Base-by-base conservation (phyloP, 2,113 vertebrate genomes). In the Neodontobutis hainanensis region DNA sequence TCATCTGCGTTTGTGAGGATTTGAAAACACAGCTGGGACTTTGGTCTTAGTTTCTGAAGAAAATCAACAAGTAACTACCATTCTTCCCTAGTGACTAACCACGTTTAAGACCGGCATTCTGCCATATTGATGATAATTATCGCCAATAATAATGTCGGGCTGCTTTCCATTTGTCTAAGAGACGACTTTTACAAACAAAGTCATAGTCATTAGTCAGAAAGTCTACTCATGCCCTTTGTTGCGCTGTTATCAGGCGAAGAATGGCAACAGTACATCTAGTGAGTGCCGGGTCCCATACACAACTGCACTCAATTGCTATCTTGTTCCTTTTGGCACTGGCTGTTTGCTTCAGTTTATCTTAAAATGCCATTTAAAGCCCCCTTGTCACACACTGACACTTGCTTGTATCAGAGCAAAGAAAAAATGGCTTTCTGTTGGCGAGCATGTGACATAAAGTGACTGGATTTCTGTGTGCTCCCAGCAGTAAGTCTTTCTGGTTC, bases 261-360 rank as follows among this genome's bases (percentile, higher is more conserved):
- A 53, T 67, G 7, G 73, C 65, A 77, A 60, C 70, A 72, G 38
- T 45, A 40, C 44, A 66, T 75, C 68, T 10, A 49, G 34, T 6
- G 36, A 40, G 36, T 12, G 70, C 67, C 72, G 35, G 19, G 36
- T 60, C 50, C 55, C 8, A 35, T 50, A 79, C 65, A 57, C 73
- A 68, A 52, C 57, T 61, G 46, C 7, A 63, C 55, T 82, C 69
- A 74, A 6, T 76, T 68, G 60, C 56, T 69, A 63, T 80, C 79
- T 77, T 74, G 73, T 55, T 80, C 62, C 79, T 72, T 48, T 78
- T 75, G 67, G 67, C 79, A 69, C 61, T 34, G 56, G 53, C 48
- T 71, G 62, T 65, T 75, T 65, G 48, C 73, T 66, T 78, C 58
- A 53, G 68, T 72, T 79, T 84, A 77, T 79, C 69, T 81, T 77